Conservation (phyloP, 2,797 vertebrate species). For the Coracias cyanogaster region DNA sequence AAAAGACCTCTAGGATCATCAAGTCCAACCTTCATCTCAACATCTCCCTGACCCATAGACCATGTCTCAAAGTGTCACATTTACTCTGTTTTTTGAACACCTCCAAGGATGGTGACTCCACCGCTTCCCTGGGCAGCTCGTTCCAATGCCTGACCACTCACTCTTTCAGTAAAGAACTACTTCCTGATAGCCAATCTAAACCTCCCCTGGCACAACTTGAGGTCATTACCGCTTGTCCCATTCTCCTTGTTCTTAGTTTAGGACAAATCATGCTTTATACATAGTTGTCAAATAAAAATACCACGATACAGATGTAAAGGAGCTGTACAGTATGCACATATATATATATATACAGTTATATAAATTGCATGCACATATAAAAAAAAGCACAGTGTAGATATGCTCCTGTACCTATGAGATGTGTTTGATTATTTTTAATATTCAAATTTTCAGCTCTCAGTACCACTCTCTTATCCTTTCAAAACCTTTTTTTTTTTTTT, state of each 20-base stretch:
- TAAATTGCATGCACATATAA: neutral
- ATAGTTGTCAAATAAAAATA: neutral
- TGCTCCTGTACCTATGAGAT: neutral
- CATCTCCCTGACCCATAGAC: no score
- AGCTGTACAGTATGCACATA: neutral
- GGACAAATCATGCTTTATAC: neutral
- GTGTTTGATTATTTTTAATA: neutral
- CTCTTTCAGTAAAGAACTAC: no score
- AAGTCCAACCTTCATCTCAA: no score
- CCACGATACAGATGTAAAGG: neutral
- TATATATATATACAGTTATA: neutral
- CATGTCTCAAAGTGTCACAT: no score
- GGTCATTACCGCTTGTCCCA: no score
- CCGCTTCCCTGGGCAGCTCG: no score
- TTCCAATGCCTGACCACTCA: no score
- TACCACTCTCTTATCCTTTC: neutral
- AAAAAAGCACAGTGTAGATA: neutral
- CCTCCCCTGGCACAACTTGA: no score
- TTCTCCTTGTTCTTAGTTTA: neutral
- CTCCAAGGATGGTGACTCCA: no score
- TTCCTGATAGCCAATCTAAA: no score
- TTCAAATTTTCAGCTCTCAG: neutral
- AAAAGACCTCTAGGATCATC: no score
- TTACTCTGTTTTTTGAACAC: no score
- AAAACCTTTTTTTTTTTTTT: neutral